phyloP scores from a whole-genome alignment of 2,113 vertebrate genomes.

The Passer domesticus region DNA sequence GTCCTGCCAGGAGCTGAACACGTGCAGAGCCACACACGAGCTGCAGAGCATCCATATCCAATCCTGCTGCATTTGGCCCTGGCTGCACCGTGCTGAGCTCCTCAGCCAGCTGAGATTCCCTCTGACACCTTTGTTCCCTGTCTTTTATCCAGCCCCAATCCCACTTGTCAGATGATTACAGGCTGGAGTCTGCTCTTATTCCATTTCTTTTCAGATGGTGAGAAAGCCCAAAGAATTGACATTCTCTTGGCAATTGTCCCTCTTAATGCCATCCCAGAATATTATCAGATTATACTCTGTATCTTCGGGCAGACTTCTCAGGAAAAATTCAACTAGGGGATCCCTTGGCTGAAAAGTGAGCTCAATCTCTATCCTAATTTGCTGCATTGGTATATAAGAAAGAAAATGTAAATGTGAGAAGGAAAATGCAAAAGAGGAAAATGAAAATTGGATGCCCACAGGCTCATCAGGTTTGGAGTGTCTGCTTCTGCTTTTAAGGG shows the following conservation, averaged over 20 bases:
- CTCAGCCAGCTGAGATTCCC: slow-evolving; percentile 4
- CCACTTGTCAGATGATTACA: slow-evolving; percentile 19
- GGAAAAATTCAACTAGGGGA: neutral
- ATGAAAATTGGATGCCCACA: neutral
- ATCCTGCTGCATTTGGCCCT: neutral
- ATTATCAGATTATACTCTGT: neutral
- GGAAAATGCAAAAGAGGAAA: neutral
- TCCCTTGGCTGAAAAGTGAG: neutral
- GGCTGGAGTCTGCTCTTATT: slow-evolving; percentile 21
- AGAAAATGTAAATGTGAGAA: neutral
- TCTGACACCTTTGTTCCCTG: slow-evolving; percentile 25
- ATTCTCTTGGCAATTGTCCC: slow-evolving; percentile 41
- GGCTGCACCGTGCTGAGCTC: neutral
- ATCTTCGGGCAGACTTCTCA: slow-evolving; percentile 7
- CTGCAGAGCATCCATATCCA: neutral
- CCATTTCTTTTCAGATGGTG: neutral
- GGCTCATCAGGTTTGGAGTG: neutral
- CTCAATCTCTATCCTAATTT: neutral
- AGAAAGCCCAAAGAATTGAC: slow-evolving; percentile 51
- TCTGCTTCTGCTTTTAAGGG: neutral
- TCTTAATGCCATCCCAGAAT: neutral
- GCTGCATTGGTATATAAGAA: neutral
- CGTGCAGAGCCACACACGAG: neutral
- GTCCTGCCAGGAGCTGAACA: neutral
- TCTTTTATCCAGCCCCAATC: slow-evolving; percentile 33